phyloP scores from a whole-genome alignment of 2,797 vertebrate species.

The Aplochiton taeniatus region DNA sequence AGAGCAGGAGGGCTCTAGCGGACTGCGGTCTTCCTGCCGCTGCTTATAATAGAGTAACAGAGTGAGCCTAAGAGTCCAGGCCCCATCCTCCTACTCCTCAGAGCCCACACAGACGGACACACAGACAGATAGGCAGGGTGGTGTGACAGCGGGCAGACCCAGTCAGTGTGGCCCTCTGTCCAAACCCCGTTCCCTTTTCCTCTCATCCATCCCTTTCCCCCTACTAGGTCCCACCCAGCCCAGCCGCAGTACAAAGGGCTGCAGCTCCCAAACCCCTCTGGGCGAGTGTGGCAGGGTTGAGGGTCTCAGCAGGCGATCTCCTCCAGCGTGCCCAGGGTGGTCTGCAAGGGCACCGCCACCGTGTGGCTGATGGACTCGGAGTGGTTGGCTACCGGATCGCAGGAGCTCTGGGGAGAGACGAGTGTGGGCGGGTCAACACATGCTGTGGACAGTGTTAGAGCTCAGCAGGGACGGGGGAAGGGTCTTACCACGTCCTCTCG shows the following conservation, averaged over 20 bases:
- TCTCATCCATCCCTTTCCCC: constrained; percentile 16
- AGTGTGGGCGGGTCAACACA: background rate
- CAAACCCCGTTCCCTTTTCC: constrained; percentile 39
- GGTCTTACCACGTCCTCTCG: constrained; percentile 91
- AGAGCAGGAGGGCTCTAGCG: no score
- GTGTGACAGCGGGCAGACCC: constrained; percentile 45
- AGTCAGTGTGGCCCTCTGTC: constrained; percentile 32
- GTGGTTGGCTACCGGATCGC: constrained; percentile 92
- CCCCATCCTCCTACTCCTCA: constrained; percentile 64
- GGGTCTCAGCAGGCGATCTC: constrained; percentile 94
- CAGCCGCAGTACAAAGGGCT: constrained; percentile 26
- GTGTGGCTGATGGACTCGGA: constrained; percentile 97
- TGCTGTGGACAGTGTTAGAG: background rate
- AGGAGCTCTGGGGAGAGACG: constrained; percentile 82
- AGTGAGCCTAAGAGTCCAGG: constrained; percentile 51
- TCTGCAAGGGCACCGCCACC: constrained; percentile 93
- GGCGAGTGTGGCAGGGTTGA: constrained; percentile 36
- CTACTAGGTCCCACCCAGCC: constrained; percentile 24
- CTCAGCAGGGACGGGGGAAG: background rate
- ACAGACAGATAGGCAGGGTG: constrained; percentile 33
- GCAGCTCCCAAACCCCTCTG: constrained; percentile 31
- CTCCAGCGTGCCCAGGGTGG: constrained; percentile 91
- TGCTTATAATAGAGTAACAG: constrained; percentile 12
- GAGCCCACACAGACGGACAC: constrained; percentile 15
- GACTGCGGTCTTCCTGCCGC: no score